Percentiles rank a stretch among this genome's conserved stretches.
Evolutionary conservation across 53 echinoderm and acorn worm species (phyloP).

Genomic region (Actinopyga echinites): DNA sequence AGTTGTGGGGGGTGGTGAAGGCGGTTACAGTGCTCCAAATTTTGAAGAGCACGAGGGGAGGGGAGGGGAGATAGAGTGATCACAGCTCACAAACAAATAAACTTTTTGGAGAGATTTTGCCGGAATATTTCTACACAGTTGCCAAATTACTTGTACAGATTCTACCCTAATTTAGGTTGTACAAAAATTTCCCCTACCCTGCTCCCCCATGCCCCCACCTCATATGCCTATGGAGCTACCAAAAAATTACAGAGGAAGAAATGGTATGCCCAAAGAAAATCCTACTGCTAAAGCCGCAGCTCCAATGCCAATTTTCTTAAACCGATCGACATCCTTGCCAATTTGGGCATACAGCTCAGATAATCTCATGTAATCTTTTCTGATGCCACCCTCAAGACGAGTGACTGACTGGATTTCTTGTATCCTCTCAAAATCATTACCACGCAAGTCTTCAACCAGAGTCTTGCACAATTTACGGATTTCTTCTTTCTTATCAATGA

Average conservation of each 20-base stretch:
- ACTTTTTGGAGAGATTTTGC: no score
- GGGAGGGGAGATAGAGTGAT: no score
- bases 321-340: background rate
- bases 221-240: no score
- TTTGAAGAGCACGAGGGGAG: no score
- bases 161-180: no score
- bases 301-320: constrained; percentile 2
- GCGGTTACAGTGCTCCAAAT: no score
- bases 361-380: background rate
- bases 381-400: background rate
- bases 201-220: no score
- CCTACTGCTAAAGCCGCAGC: constrained; percentile 17
- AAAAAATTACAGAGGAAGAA: constrained; percentile 3
- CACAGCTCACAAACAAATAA: no score
- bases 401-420: background rate
- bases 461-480: background rate
- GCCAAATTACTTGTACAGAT: no score
- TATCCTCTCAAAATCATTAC: constrained; percentile 7
- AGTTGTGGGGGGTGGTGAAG: no score
- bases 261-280: constrained; percentile 10
- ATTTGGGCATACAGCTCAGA: background rate
- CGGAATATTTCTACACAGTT: no score
- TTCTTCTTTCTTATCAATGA: background rate
- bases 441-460: constrained; percentile 19
- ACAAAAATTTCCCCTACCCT: no score